Base-by-base conservation (phyloP, 2,113 vertebrate species). In the Kryptolebias marmoratus region DNA sequence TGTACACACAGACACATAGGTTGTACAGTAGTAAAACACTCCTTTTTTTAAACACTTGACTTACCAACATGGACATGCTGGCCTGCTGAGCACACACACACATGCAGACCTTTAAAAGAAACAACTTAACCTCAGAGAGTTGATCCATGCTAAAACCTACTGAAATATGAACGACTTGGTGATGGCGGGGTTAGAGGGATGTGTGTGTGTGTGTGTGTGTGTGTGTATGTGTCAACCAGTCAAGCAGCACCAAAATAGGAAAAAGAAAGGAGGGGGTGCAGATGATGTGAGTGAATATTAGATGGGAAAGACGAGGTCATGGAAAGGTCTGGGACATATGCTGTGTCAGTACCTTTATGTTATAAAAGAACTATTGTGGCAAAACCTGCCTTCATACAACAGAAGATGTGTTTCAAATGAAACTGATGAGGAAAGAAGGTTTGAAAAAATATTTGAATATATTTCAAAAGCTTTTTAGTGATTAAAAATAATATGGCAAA, bases 111-210 rank as follows among this genome's bases (percentile, higher is more conserved):
- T 73, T 64, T 82, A 62, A 73, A 85, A 82, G 77, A 64, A 85
- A 55, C 57, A 67, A 79, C 71, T 89, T 85, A 88, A 89, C 87
- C 89, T 87, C 52, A 80, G 78, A 88, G 83, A 83, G 80, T 83
- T 82, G 71, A 80, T 89, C 83, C 73, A 77, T 60, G 68, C 84
- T 85, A 83, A 89, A 89, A 89, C 69, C 78, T 89, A 76, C 65
- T 90, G 61, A 90, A 89, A 88, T 85, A 89, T 90, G 80, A 79
- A 90, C 69, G 76, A 83, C 56, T 11, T 79, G 61, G 30, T 28
- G 27, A 70, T n/a, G n/a, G 50, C 11, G 50, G n/a, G 50, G 39
- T 42, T 42, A 0, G 5, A 42, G 39, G 39, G 4, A 42, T 42
- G 9, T 11, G 11, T 53, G 50, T 9, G 11, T 9, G 49, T 5